A percentile compares a stretch with the other conserved stretches of the same genome.
These are phyloP conservation scores for Microtus oregoni DNA, from an alignment of 2,113 vertebrate genomes.

Conservation along the genomic window DNA sequence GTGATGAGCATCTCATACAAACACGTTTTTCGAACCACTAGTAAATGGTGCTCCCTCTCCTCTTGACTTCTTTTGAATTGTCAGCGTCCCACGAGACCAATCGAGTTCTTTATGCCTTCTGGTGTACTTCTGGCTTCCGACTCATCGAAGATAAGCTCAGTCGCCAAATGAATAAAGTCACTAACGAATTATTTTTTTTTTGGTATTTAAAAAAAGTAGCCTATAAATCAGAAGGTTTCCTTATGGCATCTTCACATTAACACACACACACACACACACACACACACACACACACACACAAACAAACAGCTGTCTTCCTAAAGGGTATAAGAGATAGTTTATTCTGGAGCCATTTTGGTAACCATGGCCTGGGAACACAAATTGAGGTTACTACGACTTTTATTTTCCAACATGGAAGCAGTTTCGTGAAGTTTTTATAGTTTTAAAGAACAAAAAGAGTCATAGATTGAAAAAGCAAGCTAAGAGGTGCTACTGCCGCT, in stretches of 20 bases:
- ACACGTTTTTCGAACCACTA: neutral
- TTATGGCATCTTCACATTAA: neutral
- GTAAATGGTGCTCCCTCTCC: neutral
- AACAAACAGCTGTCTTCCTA: neutral
- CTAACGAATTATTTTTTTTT: neutral
- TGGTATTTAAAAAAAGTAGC: neutral
- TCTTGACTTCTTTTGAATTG: neutral
- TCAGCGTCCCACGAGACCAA: fast-evolving
- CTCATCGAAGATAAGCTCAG: neutral
- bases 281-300: neutral
- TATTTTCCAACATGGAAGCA: neutral
- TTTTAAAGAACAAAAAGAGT: neutral
- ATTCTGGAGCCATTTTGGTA: neutral
- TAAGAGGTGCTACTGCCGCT: conserved; percentile 83
- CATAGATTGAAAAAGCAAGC: conserved; percentile 80
- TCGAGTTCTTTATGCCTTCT: neutral
- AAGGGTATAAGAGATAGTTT: neutral
- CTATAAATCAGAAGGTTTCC: too few relatives aligned
- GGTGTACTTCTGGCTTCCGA: neutral
- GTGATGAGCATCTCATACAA: neutral
- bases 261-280: neutral
- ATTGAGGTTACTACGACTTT: neutral
- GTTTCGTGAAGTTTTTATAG: neutral
- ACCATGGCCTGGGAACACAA: neutral
- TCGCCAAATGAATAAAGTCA: neutral